These are phyloP conservation scores for Brachyopa scutellaris DNA, from an alignment of 2,888 invertebrate genomes.

Conservation along the genomic window DNA sequence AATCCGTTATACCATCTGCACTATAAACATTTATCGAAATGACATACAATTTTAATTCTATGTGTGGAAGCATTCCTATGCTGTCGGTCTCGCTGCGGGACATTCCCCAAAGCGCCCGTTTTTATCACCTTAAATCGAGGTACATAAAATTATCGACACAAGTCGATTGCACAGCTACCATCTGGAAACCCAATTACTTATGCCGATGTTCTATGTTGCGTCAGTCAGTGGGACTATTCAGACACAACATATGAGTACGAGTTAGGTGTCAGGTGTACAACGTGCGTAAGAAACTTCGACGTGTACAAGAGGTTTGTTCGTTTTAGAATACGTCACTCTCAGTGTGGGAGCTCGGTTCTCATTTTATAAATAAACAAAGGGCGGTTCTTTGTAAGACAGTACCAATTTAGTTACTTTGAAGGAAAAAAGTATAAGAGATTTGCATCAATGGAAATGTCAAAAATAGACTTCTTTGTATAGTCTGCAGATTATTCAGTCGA, in stretches of 20 bases:
- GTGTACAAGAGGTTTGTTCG: not conserved
- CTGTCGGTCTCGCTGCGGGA: not conserved
- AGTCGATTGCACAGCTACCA: not conserved
- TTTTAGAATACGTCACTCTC: not conserved
- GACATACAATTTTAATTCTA: too few species aligned
- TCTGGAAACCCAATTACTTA: slow-evolving; percentile 4
- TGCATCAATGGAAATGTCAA: too few species aligned
- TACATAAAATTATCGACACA: slow-evolving; percentile 1
- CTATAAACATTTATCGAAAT: too few species aligned
- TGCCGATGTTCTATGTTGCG: not conserved
- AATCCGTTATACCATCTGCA: too few species aligned
- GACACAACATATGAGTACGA: not conserved
- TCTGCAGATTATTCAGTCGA: too few species aligned
- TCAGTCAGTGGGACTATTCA: not conserved
- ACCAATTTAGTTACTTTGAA: too few species aligned
- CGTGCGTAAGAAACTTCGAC: not conserved
- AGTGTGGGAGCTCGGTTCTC: not conserved
- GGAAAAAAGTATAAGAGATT: too few species aligned
- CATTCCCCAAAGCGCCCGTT: not conserved
- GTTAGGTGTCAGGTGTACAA: not conserved
- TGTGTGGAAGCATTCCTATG: too few species aligned
- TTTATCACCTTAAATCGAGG: not conserved
- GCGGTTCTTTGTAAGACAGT: too few species aligned
- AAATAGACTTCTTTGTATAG: too few species aligned
- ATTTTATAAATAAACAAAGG: not conserved